phyloP scores from a whole-genome alignment of 2,113 vertebrate genomes.

The Terrapene triunguis region DNA sequence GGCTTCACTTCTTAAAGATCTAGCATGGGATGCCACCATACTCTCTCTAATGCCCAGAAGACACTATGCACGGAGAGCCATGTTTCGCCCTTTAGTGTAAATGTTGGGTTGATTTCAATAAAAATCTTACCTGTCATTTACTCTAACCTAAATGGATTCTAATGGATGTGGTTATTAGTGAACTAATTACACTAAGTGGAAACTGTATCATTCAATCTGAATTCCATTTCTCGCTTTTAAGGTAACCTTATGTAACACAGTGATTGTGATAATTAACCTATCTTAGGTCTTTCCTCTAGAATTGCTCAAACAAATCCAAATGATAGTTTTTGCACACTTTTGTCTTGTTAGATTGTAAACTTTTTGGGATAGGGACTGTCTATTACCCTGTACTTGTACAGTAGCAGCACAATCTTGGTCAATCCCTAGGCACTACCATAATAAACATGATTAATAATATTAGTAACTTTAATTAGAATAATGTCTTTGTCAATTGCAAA shows the following conservation, averaged over 20 bases:
- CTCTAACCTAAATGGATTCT: background rate
- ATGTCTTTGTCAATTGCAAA: background rate
- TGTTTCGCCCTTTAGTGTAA: background rate
- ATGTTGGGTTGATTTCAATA: background rate
- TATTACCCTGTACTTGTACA: background rate
- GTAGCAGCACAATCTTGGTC: background rate
- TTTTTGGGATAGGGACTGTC: fast-evolving
- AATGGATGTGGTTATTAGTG: background rate
- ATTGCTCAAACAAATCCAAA: background rate
- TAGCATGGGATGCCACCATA: background rate
- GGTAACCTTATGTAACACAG: background rate
- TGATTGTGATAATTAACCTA: background rate
- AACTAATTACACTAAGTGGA: background rate
- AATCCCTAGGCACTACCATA: background rate
- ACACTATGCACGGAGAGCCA: background rate
- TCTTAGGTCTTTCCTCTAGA: background rate
- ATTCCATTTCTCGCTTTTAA: background rate
- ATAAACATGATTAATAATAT: background rate
- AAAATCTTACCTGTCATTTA: background rate
- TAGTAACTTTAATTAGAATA: background rate
- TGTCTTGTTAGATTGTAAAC: background rate
- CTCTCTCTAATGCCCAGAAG: background rate
- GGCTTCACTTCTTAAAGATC: background rate
- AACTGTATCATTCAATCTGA: background rate
- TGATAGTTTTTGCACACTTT: background rate